These are phyloP conservation scores for Flexamia atlantica DNA, from an alignment of 2,888 invertebrate genomes.

Conservation along the genomic window DNA sequence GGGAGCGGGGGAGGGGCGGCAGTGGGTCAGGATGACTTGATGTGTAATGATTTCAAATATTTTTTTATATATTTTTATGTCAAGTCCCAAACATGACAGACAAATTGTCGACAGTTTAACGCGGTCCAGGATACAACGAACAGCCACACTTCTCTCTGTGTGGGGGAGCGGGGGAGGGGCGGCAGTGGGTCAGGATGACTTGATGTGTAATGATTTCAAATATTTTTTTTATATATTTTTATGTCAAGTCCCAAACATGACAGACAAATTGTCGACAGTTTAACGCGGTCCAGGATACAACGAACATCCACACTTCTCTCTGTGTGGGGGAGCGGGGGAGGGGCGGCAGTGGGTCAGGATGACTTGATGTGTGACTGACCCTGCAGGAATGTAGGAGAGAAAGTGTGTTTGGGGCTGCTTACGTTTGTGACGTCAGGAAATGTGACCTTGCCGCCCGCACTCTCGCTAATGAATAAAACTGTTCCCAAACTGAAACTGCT, in stretches of 20 bases:
- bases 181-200: constrained; percentile 36
- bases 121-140: not conserved
- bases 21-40: constrained; percentile 38
- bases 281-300: not conserved
- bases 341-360: constrained; percentile 27
- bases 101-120: too few relatives aligned
- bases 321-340: not conserved
- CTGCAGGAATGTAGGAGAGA: constrained; percentile 18
- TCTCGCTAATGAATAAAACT: not conserved
- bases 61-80: too few relatives aligned
- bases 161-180: not conserved
- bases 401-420: not conserved
- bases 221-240: too few relatives aligned
- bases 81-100: too few relatives aligned
- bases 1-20: not conserved
- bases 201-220: too few relatives aligned
- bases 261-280: too few relatives aligned
- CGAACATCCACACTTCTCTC: not conserved
- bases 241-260: too few relatives aligned
- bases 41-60: too few relatives aligned
- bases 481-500: too few relatives aligned
- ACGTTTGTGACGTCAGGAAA: not conserved
- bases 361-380: constrained; percentile 35
- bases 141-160: not conserved
- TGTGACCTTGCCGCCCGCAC: not conserved